Evolutionary conservation across 2,888 invertebrate species (phyloP), one percentile per base, ranked within the genome.

Genomic region (Eledona agricola): DNA sequence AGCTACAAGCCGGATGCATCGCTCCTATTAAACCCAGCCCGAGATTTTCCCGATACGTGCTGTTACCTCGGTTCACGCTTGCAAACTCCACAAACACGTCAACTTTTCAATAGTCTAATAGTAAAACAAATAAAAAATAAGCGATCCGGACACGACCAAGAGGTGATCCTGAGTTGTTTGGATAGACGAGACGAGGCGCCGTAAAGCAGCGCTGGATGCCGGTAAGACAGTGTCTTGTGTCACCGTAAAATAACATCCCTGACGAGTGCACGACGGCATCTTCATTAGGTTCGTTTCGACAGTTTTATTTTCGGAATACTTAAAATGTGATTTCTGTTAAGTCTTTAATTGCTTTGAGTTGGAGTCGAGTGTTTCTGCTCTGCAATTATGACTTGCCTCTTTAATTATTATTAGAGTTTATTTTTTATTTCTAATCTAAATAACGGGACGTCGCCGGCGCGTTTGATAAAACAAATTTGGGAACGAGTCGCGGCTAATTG

Each of bases 271-370:
- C n/a, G n/a, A n/a, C n/a, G n/a, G 40, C 38, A 29, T 51, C 61
- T 64, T 66, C 64, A 59, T 58, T 58, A 59, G 57, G 50, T 43
- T 40, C 62, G 64, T 64, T 67, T 64, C 65, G 69, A 69, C 67
- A 63, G 66, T 51, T 66, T 65, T 68, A 68, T 69, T 69, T 69
- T 66, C 57, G 54, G 65, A 62, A 55, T 59, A 58, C 59, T 64
- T 55, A 54, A 64, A 63, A 64, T 59, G 59, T 62, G 64, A 66
- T 62, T 65, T 62, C 60, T 61, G 62, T 62, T 62, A 57, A 29
- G 55, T 51, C 52, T 58, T 59, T 65, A 65, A 65, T 53, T 53
- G 42, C 42, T 51, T 47, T 28, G 29, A 37, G 47, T 37, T 26
- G 13, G 37, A 25, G 29, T 31, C 31, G 43, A 43, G 43, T 43